phyloP scores from a whole-genome alignment of 2,888 invertebrate genomes.

The Eupithecia dodoneata region DNA sequence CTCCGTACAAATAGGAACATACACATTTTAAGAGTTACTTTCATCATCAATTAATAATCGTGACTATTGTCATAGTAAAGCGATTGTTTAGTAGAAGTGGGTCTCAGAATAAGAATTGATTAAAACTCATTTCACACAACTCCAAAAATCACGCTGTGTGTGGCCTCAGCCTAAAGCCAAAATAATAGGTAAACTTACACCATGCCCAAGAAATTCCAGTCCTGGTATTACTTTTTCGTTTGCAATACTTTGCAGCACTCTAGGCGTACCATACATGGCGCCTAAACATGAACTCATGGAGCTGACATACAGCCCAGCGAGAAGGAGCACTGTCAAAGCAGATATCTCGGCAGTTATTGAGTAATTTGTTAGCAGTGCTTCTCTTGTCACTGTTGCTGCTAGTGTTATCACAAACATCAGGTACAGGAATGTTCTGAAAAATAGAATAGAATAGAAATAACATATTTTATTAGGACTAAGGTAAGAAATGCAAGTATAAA shows the following conservation, averaged over 20 bases:
- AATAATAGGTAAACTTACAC: constrained; percentile 84
- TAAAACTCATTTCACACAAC: background rate
- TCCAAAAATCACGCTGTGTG: background rate
- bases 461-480: too few species aligned
- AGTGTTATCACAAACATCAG: constrained; percentile 95
- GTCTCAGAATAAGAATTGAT: too few species aligned
- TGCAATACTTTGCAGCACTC: constrained; percentile 97
- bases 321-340: constrained; percentile 90
- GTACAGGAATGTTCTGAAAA: constrained; percentile 91
- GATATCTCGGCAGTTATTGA: constrained; percentile 97
- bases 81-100: too few species aligned
- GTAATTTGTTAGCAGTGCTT: constrained; percentile 89
- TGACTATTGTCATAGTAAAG: too few species aligned
- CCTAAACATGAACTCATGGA: constrained; percentile 98
- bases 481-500: too few species aligned
- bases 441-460: too few species aligned
- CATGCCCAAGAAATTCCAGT: constrained; percentile 92
- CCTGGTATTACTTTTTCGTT: constrained; percentile 97
- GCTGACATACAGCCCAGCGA: constrained; percentile 97
- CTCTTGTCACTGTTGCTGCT: constrained; percentile 93
- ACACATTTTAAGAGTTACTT: background rate
- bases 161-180: background rate
- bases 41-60: background rate
- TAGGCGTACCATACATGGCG: constrained; percentile 97
- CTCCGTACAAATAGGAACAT: background rate